Base-by-base conservation (phyloP, 2,113 vertebrate species). In the Pelecanus crispus region DNA sequence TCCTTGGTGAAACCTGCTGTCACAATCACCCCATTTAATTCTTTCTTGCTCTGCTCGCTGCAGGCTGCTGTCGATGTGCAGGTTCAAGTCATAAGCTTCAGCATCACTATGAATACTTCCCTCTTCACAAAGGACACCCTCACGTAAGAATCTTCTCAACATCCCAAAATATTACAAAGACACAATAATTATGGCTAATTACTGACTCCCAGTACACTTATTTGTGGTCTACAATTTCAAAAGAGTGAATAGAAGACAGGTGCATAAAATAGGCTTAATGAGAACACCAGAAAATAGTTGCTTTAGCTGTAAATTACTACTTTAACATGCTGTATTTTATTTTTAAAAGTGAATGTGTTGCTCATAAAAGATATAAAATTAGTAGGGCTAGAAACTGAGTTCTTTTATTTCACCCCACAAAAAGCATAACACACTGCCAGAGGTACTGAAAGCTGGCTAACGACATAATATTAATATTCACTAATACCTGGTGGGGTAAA, bases 91-190 rank as follows among this genome's bases (percentile, higher is more conserved):
- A 80, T 65, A 88, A 93, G 63, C 87, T 94, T 91, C 81, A 80
- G 81, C 82, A 86, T 47, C n/a, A 62, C 86, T 91, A 40, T 53
- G 84, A 92, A 73, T 85, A 88, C 70, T 90, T 94, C 42, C 24
- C 15, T 74, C 25, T 50, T 82, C 89, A 85, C 58, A 85, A 82
- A 92, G 47, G 49, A 86, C 44, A 81, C 10, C 9, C 16, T 94
- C 66, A 80, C 0, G 1, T 74, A 94, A 94, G 40, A 94, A 95
- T 81, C 91, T 85, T 87, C 74, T 67, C 79, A 63, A 90, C 11
- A 80, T 85, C 86, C 84, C 58, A 85, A 95, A 95, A 94, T 95
- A 94, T 80, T 96, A 94, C 92, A 97, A 97, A 95, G 95, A 94
- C 91, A 91, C 91, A 91, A 94, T 77, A 94, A 97, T 95, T 92